Evolutionary conservation across 2,113 vertebrate genomes (phyloP), one percentile per base, ranked within the genome.

Genomic region (Catagonus wagneri): DNA sequence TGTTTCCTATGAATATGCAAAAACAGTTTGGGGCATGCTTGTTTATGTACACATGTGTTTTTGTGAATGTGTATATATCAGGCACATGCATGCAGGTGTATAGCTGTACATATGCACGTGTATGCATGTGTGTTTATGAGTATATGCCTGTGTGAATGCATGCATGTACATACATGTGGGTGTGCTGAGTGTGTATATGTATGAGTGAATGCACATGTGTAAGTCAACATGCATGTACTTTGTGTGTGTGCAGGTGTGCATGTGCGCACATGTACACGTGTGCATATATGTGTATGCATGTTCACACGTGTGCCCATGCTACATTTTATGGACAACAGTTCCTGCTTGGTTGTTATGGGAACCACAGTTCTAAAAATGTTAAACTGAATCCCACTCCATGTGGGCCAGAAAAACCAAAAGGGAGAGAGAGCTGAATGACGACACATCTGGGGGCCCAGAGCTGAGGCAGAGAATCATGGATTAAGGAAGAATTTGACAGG

Each of bases 301-400:
- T 89, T 83, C 4, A 60, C 71, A 66, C 95, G 83, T 96, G 91
- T 96, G 93, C 72, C 65, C 89, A 94, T 91, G 94, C 90, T 95
- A 94, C 83, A 83, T 96, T 96, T 94, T 84, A 95, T 50, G 95
- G 85, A 96, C 39, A 93, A 95, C 80, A 89, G 69, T 95, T 89
- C 54, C 86, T 92, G 86, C 95, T 96, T 93, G 96, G 97, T 98
- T 98, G 98, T 98, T 98, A 98, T 98, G 97, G 98, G 96, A 98
- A 98, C 98, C 80, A 93, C 71, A 36, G 93, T 94, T 96, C 98
- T 98, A 97, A 97, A 98, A 97, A 96, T 95, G 94, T 96, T 93
- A 91, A 93, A 93, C 78, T 95, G 94, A 97, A 93, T 95, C 85
- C 83, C 83, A 95, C 85, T 91, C 79, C 85, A 83, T 94, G 94